Evolutionary conservation across 1,140 invertebrate species (phyloP).

Genomic region (Drosophila neocordata): DNA sequence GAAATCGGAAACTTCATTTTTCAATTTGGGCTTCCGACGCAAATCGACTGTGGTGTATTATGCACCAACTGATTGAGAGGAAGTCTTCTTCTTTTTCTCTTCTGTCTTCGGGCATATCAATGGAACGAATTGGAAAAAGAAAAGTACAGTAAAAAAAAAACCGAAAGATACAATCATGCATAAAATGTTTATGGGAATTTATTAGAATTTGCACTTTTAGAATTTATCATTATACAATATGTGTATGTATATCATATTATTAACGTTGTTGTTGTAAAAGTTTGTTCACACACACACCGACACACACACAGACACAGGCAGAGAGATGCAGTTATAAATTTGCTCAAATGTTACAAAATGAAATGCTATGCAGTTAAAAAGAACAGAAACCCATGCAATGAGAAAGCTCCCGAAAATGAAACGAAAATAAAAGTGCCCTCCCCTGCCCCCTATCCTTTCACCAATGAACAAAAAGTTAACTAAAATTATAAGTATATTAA

Average conservation of each 20-base stretch:
- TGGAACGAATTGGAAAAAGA: neutral
- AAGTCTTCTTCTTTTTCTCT: constrained; percentile 6
- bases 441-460: constrained; percentile 26
- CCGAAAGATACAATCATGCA: constrained; percentile 54
- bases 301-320: constrained; percentile 4
- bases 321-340: constrained; percentile 68
- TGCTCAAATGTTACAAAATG: constrained; percentile 67
- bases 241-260: constrained; percentile 44
- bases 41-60: constrained; percentile 81
- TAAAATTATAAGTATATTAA: constrained; percentile 37
- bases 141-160: neutral
- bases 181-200: constrained; percentile 16
- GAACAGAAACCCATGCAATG: neutral
- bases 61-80: constrained; percentile 59
- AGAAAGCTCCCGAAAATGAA: neutral
- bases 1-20: constrained; percentile 80
- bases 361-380: constrained; percentile 46
- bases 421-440: constrained; percentile 25
- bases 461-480: constrained; percentile 25
- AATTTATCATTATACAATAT: constrained; percentile 17
- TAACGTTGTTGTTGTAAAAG: constrained; percentile 70
- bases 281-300: constrained; percentile 34
- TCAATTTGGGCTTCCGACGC: constrained; percentile 77
- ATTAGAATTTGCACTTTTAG: constrained; percentile 24
- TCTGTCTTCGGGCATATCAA: constrained; percentile 45